A percentile compares a stretch with the other conserved stretches of the same genome.
phyloP scores from a whole-genome alignment of 2,888 invertebrate genomes.

The Megalurothrips usitatus region DNA sequence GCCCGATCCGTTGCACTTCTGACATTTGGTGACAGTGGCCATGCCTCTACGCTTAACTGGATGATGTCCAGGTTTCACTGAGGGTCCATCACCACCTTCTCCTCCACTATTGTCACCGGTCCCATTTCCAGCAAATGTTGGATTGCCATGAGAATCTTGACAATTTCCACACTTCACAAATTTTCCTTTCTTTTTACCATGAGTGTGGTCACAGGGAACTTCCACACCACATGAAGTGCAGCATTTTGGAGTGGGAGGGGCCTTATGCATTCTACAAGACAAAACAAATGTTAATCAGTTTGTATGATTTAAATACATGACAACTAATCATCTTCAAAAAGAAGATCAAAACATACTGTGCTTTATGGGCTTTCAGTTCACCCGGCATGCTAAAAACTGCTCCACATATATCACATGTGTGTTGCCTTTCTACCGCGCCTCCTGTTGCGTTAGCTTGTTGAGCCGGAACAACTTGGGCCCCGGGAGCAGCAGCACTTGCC shows the following conservation, averaged over 20 bases:
- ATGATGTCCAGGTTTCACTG: slow-evolving; percentile 50
- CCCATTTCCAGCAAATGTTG: slow-evolving; percentile 46
- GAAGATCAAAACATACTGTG: slow-evolving; percentile 35
- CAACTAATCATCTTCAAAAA: background rate
- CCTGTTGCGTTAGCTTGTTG: slow-evolving; percentile 47
- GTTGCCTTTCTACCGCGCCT: slow-evolving; percentile 46
- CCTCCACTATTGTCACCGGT: slow-evolving; percentile 45
- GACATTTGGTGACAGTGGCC: slow-evolving; percentile 79
- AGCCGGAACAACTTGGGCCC: background rate
- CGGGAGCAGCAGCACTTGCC: slow-evolving; percentile 21
- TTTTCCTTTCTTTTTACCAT: slow-evolving; percentile 41
- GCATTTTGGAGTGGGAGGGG: slow-evolving; percentile 37
- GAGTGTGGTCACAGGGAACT: slow-evolving; percentile 40
- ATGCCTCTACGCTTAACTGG: slow-evolving; percentile 79
- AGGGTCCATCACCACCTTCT: slow-evolving; percentile 17
- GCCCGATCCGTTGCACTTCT: slow-evolving; percentile 84
- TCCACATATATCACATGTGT: slow-evolving; percentile 50
- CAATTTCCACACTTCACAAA: slow-evolving; percentile 43
- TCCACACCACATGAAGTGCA: slow-evolving; percentile 42
- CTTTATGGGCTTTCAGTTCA: slow-evolving; percentile 51
- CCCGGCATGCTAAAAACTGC: slow-evolving; percentile 49
- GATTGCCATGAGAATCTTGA: slow-evolving; percentile 36
- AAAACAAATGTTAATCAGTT: background rate
- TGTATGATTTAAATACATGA: no score
- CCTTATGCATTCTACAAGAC: slow-evolving; percentile 45